Evolutionary conservation across 2,888 invertebrate genomes (phyloP), one percentile per base, ranked within the genome.

Genomic region (Dichetophora obliterata): DNA sequence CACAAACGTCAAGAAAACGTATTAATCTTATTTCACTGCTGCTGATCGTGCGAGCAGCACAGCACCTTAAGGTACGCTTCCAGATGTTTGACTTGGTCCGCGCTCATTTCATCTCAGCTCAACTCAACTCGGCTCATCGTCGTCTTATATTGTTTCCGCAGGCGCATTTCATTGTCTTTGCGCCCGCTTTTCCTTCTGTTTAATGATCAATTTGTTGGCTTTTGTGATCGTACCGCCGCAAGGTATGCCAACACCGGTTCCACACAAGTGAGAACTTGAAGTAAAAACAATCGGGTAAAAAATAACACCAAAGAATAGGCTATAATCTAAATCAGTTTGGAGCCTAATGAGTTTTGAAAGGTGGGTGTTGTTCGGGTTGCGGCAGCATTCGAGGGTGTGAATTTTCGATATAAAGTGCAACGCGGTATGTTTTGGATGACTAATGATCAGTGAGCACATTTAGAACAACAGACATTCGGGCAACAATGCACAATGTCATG

Each of bases 181-280:
- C 76, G 59, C 61, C 77, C 72, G 76, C 78, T 77, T 73, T 80
- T 81, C 81, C 82, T 82, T 81, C 82, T 82, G 82, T 82, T 82
- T 82, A 81, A 82, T 81, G 82, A 81, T 80, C 81, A 81, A 81
- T 81, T 80, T 82, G 80, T 80, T 78, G 78, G 70, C 76, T 82
- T 80, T 80, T 82, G 78, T 82, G 82, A 82, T 82, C 81, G 75
- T 78, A 81, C 82, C 82, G 82, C 81, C 82, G 74, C 22, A 37
- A 65, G 74, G 65, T 24, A 52, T n/a, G 22, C 31, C 43, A n/a
- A 19, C 43, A 31, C 65, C 16, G 14, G 6, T 27, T 22, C 16
- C 19, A 66, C 19, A n/a, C 37, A 43, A 66, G 37, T 11, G 8
- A 19, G 66, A 66, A n/a, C 0, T 37, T 31, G 5, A 31, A 31